Evolutionary conservation across 2,113 vertebrate genomes (phyloP), one percentile per base, ranked within the genome.

Genomic region (Paradoxurus hermaphroditus): DNA sequence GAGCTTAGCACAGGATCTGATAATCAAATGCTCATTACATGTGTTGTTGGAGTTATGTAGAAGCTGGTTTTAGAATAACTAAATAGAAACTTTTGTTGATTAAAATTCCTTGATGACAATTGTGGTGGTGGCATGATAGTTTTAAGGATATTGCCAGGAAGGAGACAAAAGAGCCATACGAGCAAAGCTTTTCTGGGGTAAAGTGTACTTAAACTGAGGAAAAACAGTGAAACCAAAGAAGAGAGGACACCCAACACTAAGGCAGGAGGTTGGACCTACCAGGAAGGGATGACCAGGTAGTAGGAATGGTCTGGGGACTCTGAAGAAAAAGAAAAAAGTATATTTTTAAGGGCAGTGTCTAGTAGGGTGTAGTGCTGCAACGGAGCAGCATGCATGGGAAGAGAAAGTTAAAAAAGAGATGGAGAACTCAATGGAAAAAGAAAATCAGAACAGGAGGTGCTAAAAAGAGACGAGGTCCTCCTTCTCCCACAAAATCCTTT

Each of bases 201-300:
- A 2, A 59, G 0, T 16, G 23, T 53, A 27, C 68, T 97, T 90
- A 63, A 78, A 83, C 21, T 44, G 44, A 95, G 31, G 10, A 91
- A 29, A 95, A 92, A 72, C 49, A 51, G 73, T 78, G 1, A 93
- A 94, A 93, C 19, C n/a, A 95, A 95, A 46, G 10, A 79, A 86
- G 39, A 90, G 27, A 68, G 11, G 9, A 59, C 2, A 44, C 29
- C 1, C 6, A 34, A 15, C 5, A 41, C 19, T 56, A 67, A 79
- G 70, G 11, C 1, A 84, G 29, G 56, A 73, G 12, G 0, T 2
- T 91, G 65, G 16, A 34, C 21, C 34, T 72, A 44, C 70, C 13
- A 49, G 34, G 49, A 93, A 82, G 27, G 31, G 7, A n/a, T 25
- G 9, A 34, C 27, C 3, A 7, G 36, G 9, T 25, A 15, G 9